These are phyloP conservation scores for Biston stratarius DNA, from an alignment of 2,888 invertebrate genomes.

Conservation along the genomic window DNA sequence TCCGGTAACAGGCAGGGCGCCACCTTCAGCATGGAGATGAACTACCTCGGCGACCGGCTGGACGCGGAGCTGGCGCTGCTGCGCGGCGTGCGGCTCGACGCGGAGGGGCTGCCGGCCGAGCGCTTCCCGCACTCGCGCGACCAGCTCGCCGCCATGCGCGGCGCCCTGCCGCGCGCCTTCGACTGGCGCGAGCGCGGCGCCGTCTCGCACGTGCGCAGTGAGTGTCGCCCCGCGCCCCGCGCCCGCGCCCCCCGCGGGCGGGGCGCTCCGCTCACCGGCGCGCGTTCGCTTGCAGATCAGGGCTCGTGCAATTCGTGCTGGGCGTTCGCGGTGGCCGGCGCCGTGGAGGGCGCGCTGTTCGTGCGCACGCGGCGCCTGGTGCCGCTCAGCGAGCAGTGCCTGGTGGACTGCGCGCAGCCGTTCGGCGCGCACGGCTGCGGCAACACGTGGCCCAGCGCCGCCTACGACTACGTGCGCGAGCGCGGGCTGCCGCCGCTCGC, in stretches of 20 bases:
- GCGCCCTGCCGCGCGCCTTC: slow-evolving; percentile 64
- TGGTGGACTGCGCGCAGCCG: slow-evolving; percentile 76
- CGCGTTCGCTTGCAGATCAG: slow-evolving; percentile 60
- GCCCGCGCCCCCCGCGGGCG: too few species aligned
- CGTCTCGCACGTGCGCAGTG: slow-evolving; percentile 72
- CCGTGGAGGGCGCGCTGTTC: slow-evolving; percentile 78
- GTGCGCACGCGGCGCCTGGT: slow-evolving; percentile 64
- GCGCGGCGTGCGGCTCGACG: slow-evolving; percentile 52
- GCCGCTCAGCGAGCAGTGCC: slow-evolving; percentile 71
- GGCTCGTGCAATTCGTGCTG: slow-evolving; percentile 75
- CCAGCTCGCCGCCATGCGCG: slow-evolving; percentile 51
- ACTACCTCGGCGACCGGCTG: slow-evolving; percentile 69
- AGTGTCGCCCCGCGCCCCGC: slow-evolving; percentile 40
- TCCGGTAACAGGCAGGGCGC: slow-evolving; percentile 74
- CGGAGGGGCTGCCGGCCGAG: slow-evolving; percentile 45
- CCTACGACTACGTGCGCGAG: slow-evolving; percentile 68
- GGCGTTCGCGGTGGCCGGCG: slow-evolving; percentile 77
- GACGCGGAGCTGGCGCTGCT: slow-evolving; percentile 60
- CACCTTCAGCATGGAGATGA: slow-evolving; percentile 57
- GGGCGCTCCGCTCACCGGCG: neutral
- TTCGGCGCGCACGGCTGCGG: slow-evolving; percentile 66
- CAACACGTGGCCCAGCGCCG: slow-evolving; percentile 72
- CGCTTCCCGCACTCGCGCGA: slow-evolving; percentile 61
- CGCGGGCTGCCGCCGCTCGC: slow-evolving; percentile 65
- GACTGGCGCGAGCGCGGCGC: slow-evolving; percentile 75